Evolutionary conservation across 2,888 invertebrate genomes (phyloP).

Genomic region (Dolomedes plantarius): DNA sequence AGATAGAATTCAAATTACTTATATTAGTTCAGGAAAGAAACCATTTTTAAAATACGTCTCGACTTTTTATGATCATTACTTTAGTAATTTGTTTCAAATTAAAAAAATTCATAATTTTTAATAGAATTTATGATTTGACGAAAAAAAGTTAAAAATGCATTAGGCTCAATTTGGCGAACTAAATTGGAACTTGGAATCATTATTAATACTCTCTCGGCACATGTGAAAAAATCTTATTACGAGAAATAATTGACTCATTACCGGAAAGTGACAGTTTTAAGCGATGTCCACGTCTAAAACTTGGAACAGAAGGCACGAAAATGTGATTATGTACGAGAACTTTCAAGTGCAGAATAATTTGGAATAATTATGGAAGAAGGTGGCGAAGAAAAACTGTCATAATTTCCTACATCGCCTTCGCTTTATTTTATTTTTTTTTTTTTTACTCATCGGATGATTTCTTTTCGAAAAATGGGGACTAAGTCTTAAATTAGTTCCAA

Average conservation of each 20-base stretch:
- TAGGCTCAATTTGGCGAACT: not conserved
- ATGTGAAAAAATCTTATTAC: not conserved
- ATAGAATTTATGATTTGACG: not conserved
- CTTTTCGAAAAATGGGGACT: not conserved
- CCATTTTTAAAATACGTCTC: not conserved
- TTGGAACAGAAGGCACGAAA: not conserved
- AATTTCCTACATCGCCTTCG: too few species aligned
- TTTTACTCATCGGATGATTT: not conserved
- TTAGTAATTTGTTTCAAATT: slow-evolving; percentile 4
- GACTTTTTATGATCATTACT: slow-evolving; percentile 8
- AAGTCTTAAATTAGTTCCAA: not conserved
- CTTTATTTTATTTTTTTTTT: not conserved
- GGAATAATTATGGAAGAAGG: slow-evolving; percentile 11
- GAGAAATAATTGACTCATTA: not conserved
- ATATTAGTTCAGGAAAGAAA: not conserved
- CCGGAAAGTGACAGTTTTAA: not conserved
- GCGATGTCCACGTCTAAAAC: slow-evolving; percentile 3
- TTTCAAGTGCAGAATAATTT: not conserved
- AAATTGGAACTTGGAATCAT: not conserved
- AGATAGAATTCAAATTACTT: not conserved
- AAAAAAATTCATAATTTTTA: slow-evolving; percentile 1
- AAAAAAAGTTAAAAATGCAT: slow-evolving; percentile 9
- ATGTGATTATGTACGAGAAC: not conserved
- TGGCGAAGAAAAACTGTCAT: slow-evolving; percentile 1
- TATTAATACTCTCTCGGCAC: not conserved